Base-by-base conservation (phyloP, 2,113 vertebrate genomes). In the Notothenia coriiceps region DNA sequence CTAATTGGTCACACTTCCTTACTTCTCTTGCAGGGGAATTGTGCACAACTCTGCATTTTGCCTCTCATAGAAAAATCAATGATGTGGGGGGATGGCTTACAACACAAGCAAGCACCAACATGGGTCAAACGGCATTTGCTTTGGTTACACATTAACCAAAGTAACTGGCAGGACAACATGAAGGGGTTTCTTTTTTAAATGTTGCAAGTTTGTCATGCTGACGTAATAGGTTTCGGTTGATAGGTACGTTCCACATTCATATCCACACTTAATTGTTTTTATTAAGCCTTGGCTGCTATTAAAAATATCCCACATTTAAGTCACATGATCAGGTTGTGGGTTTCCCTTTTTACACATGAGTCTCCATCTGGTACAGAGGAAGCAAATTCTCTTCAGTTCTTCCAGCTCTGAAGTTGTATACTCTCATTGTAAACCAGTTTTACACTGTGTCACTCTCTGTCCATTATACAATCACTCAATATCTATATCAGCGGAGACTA, bases 81-180 rank as follows among this genome's bases (percentile, higher is more conserved):
- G 10, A 8, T 13, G 46, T 43, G 40, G 2, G 40, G 2, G 12
- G 44, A 61, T 25, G 49, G 52, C 20, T 70, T 46, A 25, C 22
- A 70, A 67, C 47, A 67, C 54, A 67, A 65, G 10, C 44, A 44
- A 33, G 15, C 67, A 40, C 29, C 29, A 33, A 7, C 55, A 29
- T 20, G 47, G 70, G 73, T 82, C 79, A 76, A 51, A 65, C 14
- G 0, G 54, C 29, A 61, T 84, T 85, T 70, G 20, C 59, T 84
- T 66, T 62, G 74, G 88, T 93, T 75, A 88, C 2, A 76, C 73
- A 93, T 93, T 94, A 93, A 94, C 91, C 57, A 20, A 1, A 47
- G 57, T 6, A 10, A 62, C 18, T 35, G 15, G 51, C 59, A 65
- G 59, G 25, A 65, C 52, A 63, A 73, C 35, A 70, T n/a, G 15